Base-by-base conservation (phyloP, 1,140 invertebrate species). In the Metopolophium dirhodum region DNA sequence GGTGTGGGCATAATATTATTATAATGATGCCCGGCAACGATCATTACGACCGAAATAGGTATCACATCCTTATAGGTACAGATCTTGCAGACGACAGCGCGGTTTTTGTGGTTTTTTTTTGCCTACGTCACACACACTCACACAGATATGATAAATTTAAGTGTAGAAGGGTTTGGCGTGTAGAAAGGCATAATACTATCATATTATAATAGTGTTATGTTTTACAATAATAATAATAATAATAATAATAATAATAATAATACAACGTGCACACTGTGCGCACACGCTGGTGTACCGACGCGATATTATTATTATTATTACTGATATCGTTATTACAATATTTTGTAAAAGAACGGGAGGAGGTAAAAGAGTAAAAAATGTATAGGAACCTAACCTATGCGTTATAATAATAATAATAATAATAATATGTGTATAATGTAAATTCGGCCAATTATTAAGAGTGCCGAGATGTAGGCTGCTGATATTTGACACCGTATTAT, bases 381-480 rank as follows among this genome's bases (percentile, higher is more conserved):
- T 77, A n/a, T n/a, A 51, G 49, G 49, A 11, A 61, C 57, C 30
- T n/a, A n/a, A 77, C 61, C 61, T 77, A 77, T 77, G 14, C 30
- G 61, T 20, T 77, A 77, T 77, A 77, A 77, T 68, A 68, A 30
- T 61, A 26, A 26, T 61, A 26, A 26, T 57, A 37, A 57, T 57
- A 57, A 57, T 68, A 77, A 45, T 45, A 85, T 45, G 37, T 45
- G 9, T 89, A 54, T 49, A 87, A 89, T 54, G 87, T 54, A 89
- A 89, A 54, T 54, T 89, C 87, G n/a, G n/a, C 49, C 87, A 54
- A 89, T 89, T 89, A 89, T 89, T 89, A 89, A 88, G 47, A 89
- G 87, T 54, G 68, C 45, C 90, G 57, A 91, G 90, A 91, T 91
- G 90, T 91, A 91, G 90, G 90, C 90, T 91, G 90, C 90, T 82